Conservation (phyloP, 1,140 invertebrate genomes). For the Tetramorium parvispinum region DNA sequence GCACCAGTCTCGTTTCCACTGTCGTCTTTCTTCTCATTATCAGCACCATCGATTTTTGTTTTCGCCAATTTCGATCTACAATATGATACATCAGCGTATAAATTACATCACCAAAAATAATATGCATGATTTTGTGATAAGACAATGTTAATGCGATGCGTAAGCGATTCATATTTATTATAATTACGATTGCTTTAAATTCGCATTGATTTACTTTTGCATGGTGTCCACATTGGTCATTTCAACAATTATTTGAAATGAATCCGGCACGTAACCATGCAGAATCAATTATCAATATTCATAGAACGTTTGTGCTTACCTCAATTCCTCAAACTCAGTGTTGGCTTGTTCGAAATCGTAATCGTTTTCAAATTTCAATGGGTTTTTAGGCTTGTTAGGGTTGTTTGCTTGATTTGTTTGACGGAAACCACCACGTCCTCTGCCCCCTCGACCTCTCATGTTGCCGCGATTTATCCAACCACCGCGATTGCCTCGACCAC, state of each 20-base stretch:
- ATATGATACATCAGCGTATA: slow-evolving; percentile 3
- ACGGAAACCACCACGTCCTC: slow-evolving; percentile 81
- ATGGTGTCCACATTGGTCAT: slow-evolving; percentile 78
- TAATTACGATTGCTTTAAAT: slow-evolving; percentile 71
- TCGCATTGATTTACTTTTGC: slow-evolving; percentile 76
- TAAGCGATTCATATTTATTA: slow-evolving; percentile 66
- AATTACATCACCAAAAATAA: slow-evolving; percentile 20
- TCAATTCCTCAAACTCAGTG: slow-evolving; percentile 97
- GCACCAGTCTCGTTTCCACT: slow-evolving; percentile 94
- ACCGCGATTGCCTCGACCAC: slow-evolving; percentile 85
- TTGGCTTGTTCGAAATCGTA: slow-evolving; percentile 99
- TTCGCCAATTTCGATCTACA: slow-evolving; percentile 91
- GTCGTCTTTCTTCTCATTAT: slow-evolving; percentile 93
- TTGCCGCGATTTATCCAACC: slow-evolving; percentile 83
- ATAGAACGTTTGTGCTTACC: slow-evolving; percentile 80
- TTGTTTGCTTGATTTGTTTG: slow-evolving; percentile 77
- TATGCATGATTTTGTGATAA: background rate
- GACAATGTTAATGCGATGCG: slow-evolving; percentile 74
- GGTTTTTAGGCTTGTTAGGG: slow-evolving; percentile 87
- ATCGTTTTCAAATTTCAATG: slow-evolving; percentile 97
- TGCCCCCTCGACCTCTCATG: slow-evolving; percentile 81
- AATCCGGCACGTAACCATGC: slow-evolving; percentile 78
- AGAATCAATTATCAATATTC: background rate
- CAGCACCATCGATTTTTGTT: slow-evolving; percentile 91
- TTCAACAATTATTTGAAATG: slow-evolving; percentile 74